phyloP scores from a whole-genome alignment of 2,113 vertebrate genomes.

The Pardalotus punctatus region DNA sequence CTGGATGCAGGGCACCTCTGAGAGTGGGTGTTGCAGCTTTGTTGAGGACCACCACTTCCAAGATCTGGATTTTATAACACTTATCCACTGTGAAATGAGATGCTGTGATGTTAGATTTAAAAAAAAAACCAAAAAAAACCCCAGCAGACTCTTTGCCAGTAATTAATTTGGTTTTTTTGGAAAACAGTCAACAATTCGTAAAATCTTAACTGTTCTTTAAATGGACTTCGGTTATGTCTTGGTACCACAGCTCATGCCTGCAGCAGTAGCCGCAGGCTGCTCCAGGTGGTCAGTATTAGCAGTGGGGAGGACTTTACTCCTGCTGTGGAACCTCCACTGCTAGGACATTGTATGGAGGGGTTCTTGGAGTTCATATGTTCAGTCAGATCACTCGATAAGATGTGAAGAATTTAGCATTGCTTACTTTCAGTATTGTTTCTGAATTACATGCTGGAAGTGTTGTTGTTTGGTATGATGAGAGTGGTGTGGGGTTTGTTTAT shows the following conservation, averaged over 20 bases:
- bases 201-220: not conserved
- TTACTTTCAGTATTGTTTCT: not conserved
- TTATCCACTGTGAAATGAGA: not conserved
- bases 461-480: not conserved
- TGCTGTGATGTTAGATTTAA: not conserved
- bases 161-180: not conserved
- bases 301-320: not conserved
- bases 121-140: too few species aligned
- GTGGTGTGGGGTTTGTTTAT: not conserved
- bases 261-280: not conserved
- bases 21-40: rapidly evolving
- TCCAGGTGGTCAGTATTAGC: not conserved
- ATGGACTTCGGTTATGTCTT: not conserved
- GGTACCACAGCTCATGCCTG: not conserved
- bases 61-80: not conserved
- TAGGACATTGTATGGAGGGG: not conserved
- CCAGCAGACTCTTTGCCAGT: not conserved
- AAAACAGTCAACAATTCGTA: not conserved
- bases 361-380: not conserved
- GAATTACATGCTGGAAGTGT: not conserved
- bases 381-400: not conserved
- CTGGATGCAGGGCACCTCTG: not conserved
- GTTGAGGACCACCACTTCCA: rapidly evolving
- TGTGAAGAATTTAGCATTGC: not conserved
- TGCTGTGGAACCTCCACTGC: not conserved